Evolutionary conservation across 1,140 invertebrate genomes (phyloP).

Genomic region (Formica exsecta): DNA sequence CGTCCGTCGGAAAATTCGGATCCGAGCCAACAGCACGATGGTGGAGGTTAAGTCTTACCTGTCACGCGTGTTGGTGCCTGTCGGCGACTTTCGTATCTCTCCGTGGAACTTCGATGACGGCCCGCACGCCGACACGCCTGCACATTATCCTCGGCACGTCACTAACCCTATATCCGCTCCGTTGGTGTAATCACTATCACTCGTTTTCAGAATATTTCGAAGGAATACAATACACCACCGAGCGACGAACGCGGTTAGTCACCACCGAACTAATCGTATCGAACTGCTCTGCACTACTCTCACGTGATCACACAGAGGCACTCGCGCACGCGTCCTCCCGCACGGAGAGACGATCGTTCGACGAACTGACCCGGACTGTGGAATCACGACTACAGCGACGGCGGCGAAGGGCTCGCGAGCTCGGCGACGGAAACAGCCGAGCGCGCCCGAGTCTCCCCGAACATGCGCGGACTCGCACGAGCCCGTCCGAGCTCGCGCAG

Average conservation of each 20-base stretch:
- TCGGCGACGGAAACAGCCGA: slow-evolving; percentile 30
- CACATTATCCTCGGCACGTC: slow-evolving; percentile 69
- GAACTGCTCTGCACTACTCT: slow-evolving; percentile 67
- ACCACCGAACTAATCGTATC: slow-evolving; percentile 61
- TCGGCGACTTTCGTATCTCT: slow-evolving; percentile 68
- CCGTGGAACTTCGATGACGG: slow-evolving; percentile 67
- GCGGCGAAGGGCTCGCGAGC: slow-evolving; percentile 53
- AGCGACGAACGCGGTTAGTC: slow-evolving; percentile 23
- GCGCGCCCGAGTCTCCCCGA: not conserved
- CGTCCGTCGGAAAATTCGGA: slow-evolving; percentile 22
- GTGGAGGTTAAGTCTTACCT: slow-evolving; percentile 73
- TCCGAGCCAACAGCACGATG: slow-evolving; percentile 5
- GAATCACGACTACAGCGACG: slow-evolving; percentile 65
- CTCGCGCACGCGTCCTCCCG: slow-evolving; percentile 72
- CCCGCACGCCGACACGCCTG: slow-evolving; percentile 64
- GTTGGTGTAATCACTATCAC: slow-evolving; percentile 45
- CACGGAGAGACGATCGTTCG: slow-evolving; percentile 68
- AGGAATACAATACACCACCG: slow-evolving; percentile 15
- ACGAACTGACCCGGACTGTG: slow-evolving; percentile 75
- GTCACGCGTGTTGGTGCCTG: slow-evolving; percentile 72
- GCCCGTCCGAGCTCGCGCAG: slow-evolving; percentile 15
- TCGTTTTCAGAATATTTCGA: not conserved
- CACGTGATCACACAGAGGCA: slow-evolving; percentile 73
- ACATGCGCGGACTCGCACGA: slow-evolving; percentile 39
- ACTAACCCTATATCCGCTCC: slow-evolving; percentile 18